Evolutionary conservation across 2,888 invertebrate genomes (phyloP), one percentile per base, ranked within the genome.

Genomic region (Mystacides longicornis): DNA sequence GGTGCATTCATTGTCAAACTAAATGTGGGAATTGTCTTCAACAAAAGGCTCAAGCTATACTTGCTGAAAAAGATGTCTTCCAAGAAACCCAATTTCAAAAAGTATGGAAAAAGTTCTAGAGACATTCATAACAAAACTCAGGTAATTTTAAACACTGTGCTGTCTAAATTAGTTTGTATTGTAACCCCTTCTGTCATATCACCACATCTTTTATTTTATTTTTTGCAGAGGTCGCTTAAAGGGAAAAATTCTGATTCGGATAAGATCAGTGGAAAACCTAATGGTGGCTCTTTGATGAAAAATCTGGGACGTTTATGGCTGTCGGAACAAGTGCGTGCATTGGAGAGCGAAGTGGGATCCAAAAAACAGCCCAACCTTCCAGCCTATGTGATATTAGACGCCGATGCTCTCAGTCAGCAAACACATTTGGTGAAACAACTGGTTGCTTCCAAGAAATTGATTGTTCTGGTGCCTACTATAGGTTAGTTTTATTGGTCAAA

Each of bases 291-390:
- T 57, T 69, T 89, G 60, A 86, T 89, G 80, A 81, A 86, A 60
- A 86, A 91, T 52, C 89, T 95, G 83, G 94, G 94, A 2, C 88
- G 88, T 64, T 75, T 95, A 55, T 93, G 95, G 89, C 74, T 96
- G 53, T 85, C 86, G 64, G 89, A 92, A 4, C 93, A 92, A 69
- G 93, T 95, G 18, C 83, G 86, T 46, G 89, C 91, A 60, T 71
- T 95, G 60, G 94, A 95, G 71, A 86, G 79, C 61, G 81, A 84
- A 63, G 82, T 86, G 14, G 70, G 74, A 3, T 69, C 69, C 1
- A 73, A 77, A 37, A 71, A 75, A 33, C 52, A 51, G 14, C 67
- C 66, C 57, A 68, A 83, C 1, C 80, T 87, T 66, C 92, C 93
- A 0, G 90, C 93, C 0, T 89, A 93, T 67, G 77, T 95, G 42